phyloP scores from a whole-genome alignment of 1,140 invertebrate species.

The Lepidurus couesii region DNA sequence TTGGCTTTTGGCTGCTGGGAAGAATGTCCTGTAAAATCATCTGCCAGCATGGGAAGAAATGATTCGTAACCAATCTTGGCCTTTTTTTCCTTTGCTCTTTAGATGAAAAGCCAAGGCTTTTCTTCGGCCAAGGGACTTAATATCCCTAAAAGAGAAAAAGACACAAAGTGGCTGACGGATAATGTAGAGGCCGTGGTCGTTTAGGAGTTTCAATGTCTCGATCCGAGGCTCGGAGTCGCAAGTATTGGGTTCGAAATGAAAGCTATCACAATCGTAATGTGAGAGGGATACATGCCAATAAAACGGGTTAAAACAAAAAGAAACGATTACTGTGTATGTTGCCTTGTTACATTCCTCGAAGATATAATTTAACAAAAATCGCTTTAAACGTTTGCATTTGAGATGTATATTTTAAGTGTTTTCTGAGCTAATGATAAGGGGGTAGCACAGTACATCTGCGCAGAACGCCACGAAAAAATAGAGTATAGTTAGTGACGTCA shows the following conservation, averaged over 20 bases:
- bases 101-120: not conserved
- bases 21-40: not conserved
- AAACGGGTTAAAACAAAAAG: not conserved
- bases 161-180: not conserved
- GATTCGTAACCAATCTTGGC: not conserved
- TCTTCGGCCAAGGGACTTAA: not conserved
- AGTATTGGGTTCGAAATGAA: conserved; percentile 2
- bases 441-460: not conserved
- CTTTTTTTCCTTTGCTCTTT: not conserved
- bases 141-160: not conserved
- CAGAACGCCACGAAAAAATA: not conserved
- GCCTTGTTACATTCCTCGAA: not conserved
- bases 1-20: not conserved
- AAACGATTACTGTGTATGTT: not conserved
- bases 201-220: conserved; percentile 1
- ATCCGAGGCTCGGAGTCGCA: not conserved
- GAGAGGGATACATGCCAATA: not conserved
- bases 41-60: not conserved
- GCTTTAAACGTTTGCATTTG: not conserved
- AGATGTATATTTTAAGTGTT: not conserved
- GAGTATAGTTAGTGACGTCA: not conserved
- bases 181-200: not conserved
- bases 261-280: not conserved
- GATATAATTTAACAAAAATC: not conserved
- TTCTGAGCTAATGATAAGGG: not conserved